Base-by-base conservation (phyloP, 2,888 invertebrate species). In the Eupeodes latifasciatus region DNA sequence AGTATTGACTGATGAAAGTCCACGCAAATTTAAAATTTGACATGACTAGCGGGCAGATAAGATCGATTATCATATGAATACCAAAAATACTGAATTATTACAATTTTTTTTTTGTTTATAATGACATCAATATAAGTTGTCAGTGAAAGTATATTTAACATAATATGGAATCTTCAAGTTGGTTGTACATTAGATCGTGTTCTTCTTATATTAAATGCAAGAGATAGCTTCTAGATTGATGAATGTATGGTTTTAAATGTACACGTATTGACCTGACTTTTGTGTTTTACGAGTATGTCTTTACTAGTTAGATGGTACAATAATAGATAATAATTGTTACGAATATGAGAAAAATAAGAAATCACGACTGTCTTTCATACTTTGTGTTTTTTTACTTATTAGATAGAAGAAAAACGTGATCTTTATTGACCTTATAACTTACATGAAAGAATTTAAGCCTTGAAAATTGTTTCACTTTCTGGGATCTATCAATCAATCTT, bases 251-350 rank as follows among this genome's bases (percentile, higher is more conserved):
- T 7, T 36, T 14, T 47, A n/a, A 53, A 34, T 34, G 36, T 6
- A 69, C 69, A 69, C 69, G 69, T 53, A 36, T 69, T 69, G 69
- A 69, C 69, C 69, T 69, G 51, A 36, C 69, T 53, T 67, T 69
- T 53, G 36, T 36, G 53, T 53, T 53, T 51, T 12, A n/a, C n/a
- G n/a, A n/a, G n/a, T n/a, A 69, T 69, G 53, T 51, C 11, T 53
- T n/a, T 36, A 12, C 1, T 14, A 49, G 59, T 34, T 12, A 36
- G 6, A 40, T 40, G 9, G 40, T 27, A 27, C 2, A 27, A 40
- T 40, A 40, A 40, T 40, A 40, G 40, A 40, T 40, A 7, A 5
- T 62, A 36, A 36, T 69, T 51, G 69, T 40, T 53, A 47, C n/a
- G 51, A 53, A 69, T 53, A 53, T 16, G 36, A 11, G 9, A 36